These are phyloP conservation scores for Eupithecia inturbata DNA, from an alignment of 2,888 invertebrate genomes.

Conservation along the genomic window DNA sequence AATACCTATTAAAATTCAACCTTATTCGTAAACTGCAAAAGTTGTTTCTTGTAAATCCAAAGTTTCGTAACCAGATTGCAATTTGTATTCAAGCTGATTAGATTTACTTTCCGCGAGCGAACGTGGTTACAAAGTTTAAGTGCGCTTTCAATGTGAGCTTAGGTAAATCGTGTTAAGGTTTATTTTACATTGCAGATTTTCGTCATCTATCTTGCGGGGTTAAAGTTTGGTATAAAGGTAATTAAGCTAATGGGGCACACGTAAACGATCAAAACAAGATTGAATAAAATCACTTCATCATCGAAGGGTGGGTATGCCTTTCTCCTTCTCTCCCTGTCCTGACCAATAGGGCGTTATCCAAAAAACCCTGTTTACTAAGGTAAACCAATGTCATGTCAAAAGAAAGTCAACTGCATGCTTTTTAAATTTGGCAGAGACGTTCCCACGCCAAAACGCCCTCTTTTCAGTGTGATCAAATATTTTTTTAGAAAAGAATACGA, in stretches of 20 bases:
- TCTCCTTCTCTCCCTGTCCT: neutral
- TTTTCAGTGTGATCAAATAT: too few species aligned
- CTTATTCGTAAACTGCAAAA: slow-evolving; percentile 5
- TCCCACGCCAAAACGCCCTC: too few species aligned
- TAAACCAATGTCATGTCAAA: neutral
- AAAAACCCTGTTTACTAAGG: neutral
- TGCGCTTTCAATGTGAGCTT: slow-evolving; percentile 7
- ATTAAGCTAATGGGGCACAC: slow-evolving; percentile 3
- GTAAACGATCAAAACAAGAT: neutral
- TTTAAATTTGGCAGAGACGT: too few species aligned
- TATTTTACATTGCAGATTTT: slow-evolving; percentile 8
- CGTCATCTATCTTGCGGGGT: neutral
- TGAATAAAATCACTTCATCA: neutral
- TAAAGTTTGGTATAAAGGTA: slow-evolving; percentile 3
- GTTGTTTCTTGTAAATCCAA: neutral
- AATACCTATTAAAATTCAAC: slow-evolving; percentile 3
- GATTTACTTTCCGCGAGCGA: slow-evolving; percentile 13
- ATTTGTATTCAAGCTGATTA: slow-evolving; percentile 18
- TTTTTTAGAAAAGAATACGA: neutral
- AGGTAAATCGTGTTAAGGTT: neutral
- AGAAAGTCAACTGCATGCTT: neutral
- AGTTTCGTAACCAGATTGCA: slow-evolving; percentile 17
- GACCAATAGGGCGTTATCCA: neutral
- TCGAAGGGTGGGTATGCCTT: neutral
- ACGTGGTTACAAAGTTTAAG: slow-evolving; percentile 5